Evolutionary conservation across 2,797 vertebrate genomes (phyloP), one percentile per base, ranked within the genome.

Genomic region (Falco novaeseelandiae): DNA sequence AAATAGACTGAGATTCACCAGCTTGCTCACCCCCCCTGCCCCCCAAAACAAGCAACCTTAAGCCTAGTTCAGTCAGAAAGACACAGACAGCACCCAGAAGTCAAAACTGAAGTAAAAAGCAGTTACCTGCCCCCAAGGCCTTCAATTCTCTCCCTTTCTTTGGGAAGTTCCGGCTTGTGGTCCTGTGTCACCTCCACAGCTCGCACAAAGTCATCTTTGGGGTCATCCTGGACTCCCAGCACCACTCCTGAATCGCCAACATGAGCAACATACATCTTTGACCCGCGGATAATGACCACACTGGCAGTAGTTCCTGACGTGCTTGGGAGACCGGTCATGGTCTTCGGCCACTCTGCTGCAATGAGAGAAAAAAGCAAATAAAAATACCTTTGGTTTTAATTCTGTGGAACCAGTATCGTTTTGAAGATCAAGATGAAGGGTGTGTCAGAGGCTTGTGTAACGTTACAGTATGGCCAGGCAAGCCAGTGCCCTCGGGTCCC

Each of bases 311-410:
- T 99, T 66, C 99, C 99, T 0, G 99, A 99, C 0, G 99, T 99
- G 97, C 99, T 99, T 1, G 99, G 99, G 54, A 99, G 99, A 23
- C 99, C 99, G 0, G 99, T 99, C 70, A 99, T 99, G 3, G 99
- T 99, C 98, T 99, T 99, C 10, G 99, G 99, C 99, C 99, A 99
- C 94, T 99, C 99, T 62, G 99, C 99, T 99, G 95, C 92, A 96
- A 83, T 59, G 48, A 57, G 48, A 57, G 87, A 66, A 74, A 87
- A 83, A 71, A 17, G 27, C 13, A 12, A 51, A 12, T 26, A 26
- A 61, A 38, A 9, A 21, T 3, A 26, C 5, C 22, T 79, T 74
- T 3, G 32, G 14, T 82, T 94, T 91, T 30, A 55, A 79, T 38
- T 81, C 42, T 81, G 74, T 27, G 26, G 67, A 62, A 8, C 38